These are phyloP conservation scores for Riparia riparia DNA, from an alignment of 2,113 vertebrate genomes.

Conservation along the genomic window DNA sequence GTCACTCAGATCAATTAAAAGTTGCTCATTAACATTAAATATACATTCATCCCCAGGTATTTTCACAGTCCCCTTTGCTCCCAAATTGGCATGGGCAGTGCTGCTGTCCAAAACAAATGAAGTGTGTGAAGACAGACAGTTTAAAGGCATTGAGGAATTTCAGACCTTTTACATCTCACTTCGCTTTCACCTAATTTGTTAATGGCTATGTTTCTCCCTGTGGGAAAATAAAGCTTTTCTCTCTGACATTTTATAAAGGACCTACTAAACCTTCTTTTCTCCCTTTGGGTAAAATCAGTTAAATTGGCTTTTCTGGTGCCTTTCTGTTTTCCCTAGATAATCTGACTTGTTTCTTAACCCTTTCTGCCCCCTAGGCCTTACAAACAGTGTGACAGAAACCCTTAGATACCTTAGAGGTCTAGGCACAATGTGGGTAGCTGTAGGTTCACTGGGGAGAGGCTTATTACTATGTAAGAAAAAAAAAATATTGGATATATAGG, in stretches of 20 bases:
- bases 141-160: background rate
- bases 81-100: background rate
- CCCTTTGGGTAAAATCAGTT: slow-evolving; percentile 7
- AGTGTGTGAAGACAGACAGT: background rate
- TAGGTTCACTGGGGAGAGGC: background rate
- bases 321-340: background rate
- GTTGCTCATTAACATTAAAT: background rate
- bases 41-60: background rate
- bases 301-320: background rate
- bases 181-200: background rate
- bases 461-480: background rate
- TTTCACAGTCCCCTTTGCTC: background rate
- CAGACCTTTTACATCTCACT: slow-evolving; percentile 1
- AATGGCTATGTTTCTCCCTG: background rate
- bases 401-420: background rate
- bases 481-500: background rate
- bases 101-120: slow-evolving; percentile 1
- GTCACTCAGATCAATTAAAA: background rate
- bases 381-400: fast-evolving
- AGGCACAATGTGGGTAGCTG: background rate
- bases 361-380: background rate
- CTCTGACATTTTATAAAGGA: background rate
- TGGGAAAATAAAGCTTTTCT: background rate
- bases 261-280: background rate
- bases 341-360: background rate